Percentiles rank a stretch among this genome's conserved stretches.
Evolutionary conservation across 2,113 vertebrate species (phyloP).

Genomic region (Pipa parva): DNA sequence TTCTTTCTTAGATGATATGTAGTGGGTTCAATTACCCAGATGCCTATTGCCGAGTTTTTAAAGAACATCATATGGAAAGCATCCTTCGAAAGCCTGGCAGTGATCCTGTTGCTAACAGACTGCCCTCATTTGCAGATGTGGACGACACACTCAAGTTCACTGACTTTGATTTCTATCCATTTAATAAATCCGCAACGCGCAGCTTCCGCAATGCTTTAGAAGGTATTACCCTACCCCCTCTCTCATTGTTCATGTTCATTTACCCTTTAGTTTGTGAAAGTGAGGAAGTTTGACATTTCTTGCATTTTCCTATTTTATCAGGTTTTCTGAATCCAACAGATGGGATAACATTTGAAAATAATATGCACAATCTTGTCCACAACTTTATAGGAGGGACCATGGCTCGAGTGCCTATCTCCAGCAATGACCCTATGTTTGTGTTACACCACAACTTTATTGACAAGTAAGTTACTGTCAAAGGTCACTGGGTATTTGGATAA

Average conservation of each 20-base stretch:
- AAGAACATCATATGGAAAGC: slow-evolving; percentile 23
- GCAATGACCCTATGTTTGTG: slow-evolving; percentile 48
- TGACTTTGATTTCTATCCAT: slow-evolving; percentile 13
- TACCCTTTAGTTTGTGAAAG: no score
- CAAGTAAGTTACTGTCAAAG: slow-evolving; percentile 40
- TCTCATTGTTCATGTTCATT: neutral
- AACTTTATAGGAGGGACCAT: slow-evolving; percentile 43
- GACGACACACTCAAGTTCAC: slow-evolving; percentile 13
- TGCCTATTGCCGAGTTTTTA: slow-evolving; percentile 17
- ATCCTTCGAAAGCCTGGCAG: slow-evolving; percentile 11
- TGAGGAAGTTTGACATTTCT: neutral
- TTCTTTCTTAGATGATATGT: slow-evolving; percentile 38
- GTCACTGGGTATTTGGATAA: no score
- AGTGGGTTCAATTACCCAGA: slow-evolving; percentile 13
- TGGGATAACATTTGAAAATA: slow-evolving; percentile 11
- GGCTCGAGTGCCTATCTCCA: slow-evolving; percentile 33
- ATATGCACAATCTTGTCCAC: slow-evolving; percentile 46
- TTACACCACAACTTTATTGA: slow-evolving; percentile 47
- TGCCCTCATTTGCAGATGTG: slow-evolving; percentile 22
- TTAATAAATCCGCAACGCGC: neutral
- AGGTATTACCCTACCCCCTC: neutral
- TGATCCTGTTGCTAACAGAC: neutral
- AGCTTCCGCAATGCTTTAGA: slow-evolving; percentile 24
- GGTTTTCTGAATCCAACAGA: slow-evolving; percentile 38
- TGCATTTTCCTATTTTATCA: slow-evolving; percentile 1